Evolutionary conservation across 2,888 invertebrate genomes (phyloP).

Genomic region (Dryobotodes eremita): DNA sequence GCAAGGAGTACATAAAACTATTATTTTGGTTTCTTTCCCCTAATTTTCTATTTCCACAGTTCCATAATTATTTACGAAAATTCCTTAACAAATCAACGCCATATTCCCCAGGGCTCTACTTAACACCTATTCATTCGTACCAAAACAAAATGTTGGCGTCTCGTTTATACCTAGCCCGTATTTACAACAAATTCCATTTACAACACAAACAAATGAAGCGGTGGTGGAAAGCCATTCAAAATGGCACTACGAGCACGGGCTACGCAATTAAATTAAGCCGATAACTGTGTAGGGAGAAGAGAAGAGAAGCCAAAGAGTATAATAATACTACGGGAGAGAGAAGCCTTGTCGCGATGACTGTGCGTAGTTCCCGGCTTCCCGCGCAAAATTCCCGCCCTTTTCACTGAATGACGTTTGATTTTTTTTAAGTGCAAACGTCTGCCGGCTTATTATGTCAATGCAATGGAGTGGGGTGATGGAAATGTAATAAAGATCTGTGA

Average conservation of each 20-base stretch:
- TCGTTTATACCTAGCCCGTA: constrained; percentile 42
- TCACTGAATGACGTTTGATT: constrained; percentile 53
- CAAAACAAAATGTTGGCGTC: constrained; percentile 33
- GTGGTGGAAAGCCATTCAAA: constrained; percentile 64
- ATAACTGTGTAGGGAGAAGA: constrained; percentile 63
- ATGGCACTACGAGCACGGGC: constrained; percentile 54
- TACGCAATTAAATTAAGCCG: constrained; percentile 73
- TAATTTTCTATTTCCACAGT: background rate
- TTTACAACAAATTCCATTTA: constrained; percentile 63
- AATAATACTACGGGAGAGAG: background rate
- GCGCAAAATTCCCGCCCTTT: constrained; percentile 61
- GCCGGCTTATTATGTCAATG: constrained; percentile 58
- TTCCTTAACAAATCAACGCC: constrained; percentile 21
- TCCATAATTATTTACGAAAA: background rate
- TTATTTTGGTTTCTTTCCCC: background rate
- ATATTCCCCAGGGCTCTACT: constrained; percentile 25
- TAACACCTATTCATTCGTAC: constrained; percentile 37
- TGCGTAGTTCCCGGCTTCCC: constrained; percentile 52
- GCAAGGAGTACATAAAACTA: background rate
- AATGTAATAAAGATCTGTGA: constrained; percentile 52
- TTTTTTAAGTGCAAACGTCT: constrained; percentile 47
- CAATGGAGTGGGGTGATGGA: constrained; percentile 47
- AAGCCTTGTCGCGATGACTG: constrained; percentile 61
- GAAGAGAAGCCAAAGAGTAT: no score
- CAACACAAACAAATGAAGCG: constrained; percentile 64